Evolutionary conservation across 2,888 invertebrate genomes (phyloP), one percentile per base, ranked within the genome.

Genomic region (Xylocampa areola): DNA sequence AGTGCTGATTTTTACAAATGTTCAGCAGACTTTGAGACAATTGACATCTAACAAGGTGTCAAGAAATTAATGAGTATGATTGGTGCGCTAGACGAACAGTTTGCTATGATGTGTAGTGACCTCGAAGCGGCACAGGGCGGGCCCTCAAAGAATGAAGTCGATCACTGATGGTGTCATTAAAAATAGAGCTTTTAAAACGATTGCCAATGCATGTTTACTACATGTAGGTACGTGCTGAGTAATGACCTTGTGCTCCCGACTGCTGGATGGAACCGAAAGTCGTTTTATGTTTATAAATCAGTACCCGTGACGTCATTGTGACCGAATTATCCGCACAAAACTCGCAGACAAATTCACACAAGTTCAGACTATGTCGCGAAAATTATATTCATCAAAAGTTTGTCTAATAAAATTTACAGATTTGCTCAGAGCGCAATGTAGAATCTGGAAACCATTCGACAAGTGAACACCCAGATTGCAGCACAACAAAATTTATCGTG

Each of bases 271-370:
- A 86, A 87, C 86, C 80, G 85, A 87, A 88, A 88, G 82, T 86
- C 80, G 79, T 88, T 90, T 86, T 84, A 86, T 89, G 91, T 91
- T 89, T 91, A 87, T 92, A 92, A 90, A 88, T 92, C 90, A 88
- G 86, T 84, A 77, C 79, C 85, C 71, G 78, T 93, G 93, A 93
- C 93, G 93, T 92, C 93, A 93, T 89, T 81, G 84, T 80, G 86
- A 86, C 88, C 82, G 79, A 91, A 88, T 88, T 89, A 86, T 81
- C 80, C 79, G 68, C 79, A 80, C 77, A 82, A 81, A 84, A 78
- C 73, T 68, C 65, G 69, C 76, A 77, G 76, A 76, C 73, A 67
- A 70, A 69, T 61, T 44, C 45, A 73, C 54, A 53, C 52, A 54
- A 41, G 45, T 48, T 50, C 54, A 53, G 44, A 53, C 40, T 47